Percentiles rank a stretch among this genome's conserved stretches.
Conservation (phyloP, 1,140 invertebrate genomes). For the Ceratoteleas bidentatus region DNA sequence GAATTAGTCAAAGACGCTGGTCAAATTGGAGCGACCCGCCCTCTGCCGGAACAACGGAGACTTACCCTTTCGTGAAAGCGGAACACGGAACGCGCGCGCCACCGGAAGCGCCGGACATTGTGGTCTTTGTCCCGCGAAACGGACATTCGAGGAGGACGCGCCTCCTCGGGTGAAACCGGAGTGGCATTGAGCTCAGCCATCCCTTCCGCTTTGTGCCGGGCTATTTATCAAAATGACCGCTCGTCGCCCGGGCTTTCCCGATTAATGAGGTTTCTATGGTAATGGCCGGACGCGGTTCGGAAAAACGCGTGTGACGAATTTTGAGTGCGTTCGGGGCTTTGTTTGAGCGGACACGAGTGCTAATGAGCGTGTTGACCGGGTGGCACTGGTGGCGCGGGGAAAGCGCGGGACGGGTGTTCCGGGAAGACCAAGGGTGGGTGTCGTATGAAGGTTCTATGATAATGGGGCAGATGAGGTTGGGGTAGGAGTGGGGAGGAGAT, state of each 20-base stretch:
- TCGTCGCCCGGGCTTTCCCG: constrained; percentile 8
- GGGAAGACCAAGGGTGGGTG: too few relatives aligned
- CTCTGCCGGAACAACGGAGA: too few relatives aligned
- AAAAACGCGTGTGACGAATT: constrained; percentile 25
- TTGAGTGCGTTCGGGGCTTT: neutral
- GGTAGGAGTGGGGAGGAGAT: too few relatives aligned
- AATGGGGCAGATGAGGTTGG: too few relatives aligned
- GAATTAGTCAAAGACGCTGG: too few relatives aligned
- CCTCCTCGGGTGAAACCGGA: constrained; percentile 20
- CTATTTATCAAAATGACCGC: constrained; percentile 50
- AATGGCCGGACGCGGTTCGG: constrained; percentile 17
- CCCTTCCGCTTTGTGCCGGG: constrained; percentile 15
- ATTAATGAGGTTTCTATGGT: constrained; percentile 42
- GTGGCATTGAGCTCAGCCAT: constrained; percentile 39
- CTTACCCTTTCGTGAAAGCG: constrained; percentile 49
- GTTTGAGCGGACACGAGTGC: neutral
- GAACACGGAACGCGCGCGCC: constrained; percentile 35
- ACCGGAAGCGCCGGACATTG: constrained; percentile 72
- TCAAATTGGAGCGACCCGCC: too few relatives aligned
- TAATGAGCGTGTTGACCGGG: constrained; percentile 11
- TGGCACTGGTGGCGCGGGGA: too few relatives aligned
- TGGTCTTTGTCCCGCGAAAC: constrained; percentile 68
- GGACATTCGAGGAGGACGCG: constrained; percentile 35
- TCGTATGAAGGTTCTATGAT: too few relatives aligned
- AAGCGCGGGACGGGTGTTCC: too few relatives aligned